Evolutionary conservation across 2,888 invertebrate species (phyloP).

Genomic region (Euspilapteryx auroguttella): DNA sequence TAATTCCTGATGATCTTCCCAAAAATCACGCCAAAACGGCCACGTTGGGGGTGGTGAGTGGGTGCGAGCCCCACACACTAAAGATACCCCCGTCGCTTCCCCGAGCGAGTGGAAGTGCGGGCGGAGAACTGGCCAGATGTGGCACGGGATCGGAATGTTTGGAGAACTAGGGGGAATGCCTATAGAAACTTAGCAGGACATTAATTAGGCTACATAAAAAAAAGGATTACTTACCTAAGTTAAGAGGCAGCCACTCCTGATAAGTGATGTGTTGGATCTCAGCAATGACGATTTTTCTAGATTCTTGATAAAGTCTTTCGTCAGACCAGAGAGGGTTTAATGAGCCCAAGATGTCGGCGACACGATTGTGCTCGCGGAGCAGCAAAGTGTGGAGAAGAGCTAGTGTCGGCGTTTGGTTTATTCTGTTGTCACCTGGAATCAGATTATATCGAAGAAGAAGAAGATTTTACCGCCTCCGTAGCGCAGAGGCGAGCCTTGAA

Average conservation of each 20-base stretch:
- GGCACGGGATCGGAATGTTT: too few species aligned
- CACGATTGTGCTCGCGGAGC: conserved; percentile 58
- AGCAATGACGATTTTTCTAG: conserved; percentile 54
- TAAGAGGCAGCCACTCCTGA: conserved; percentile 59
- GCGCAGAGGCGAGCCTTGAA: not conserved
- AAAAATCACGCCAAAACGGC: too few species aligned
- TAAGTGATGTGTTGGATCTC: conserved; percentile 64
- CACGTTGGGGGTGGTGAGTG: too few species aligned
- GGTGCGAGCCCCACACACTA: too few species aligned
- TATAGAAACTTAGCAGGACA: too few species aligned
- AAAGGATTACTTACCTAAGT: conserved; percentile 54
- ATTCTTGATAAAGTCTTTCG: conserved; percentile 58
- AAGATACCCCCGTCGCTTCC: too few species aligned
- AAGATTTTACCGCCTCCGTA: not conserved
- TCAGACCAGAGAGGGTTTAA: conserved; percentile 63
- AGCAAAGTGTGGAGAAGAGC: conserved; percentile 53
- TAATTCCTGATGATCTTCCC: too few species aligned
- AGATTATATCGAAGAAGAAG: too few species aligned
- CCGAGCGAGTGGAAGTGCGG: too few species aligned
- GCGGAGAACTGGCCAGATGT: too few species aligned
- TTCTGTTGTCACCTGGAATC: conserved; percentile 45
- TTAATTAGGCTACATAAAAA: too few species aligned
- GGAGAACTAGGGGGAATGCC: too few species aligned
- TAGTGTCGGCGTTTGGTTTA: conserved; percentile 57
- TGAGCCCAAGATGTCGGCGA: conserved; percentile 42